phyloP scores from a whole-genome alignment of 2,113 vertebrate genomes.

The Peromyscus californicus region DNA sequence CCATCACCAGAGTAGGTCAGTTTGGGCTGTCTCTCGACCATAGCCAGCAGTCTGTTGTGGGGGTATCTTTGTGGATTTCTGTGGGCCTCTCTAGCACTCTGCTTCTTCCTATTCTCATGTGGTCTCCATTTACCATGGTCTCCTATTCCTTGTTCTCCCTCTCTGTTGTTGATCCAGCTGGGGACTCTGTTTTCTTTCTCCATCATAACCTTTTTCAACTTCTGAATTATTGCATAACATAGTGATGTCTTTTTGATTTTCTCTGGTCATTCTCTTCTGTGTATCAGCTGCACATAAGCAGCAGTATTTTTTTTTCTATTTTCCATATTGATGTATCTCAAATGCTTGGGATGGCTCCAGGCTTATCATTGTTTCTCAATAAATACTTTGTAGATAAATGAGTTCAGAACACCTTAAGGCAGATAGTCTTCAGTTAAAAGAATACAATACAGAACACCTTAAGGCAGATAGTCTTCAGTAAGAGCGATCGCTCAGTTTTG shows the following conservation, averaged over 20 bases:
- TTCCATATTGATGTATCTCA: background rate
- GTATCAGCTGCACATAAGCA: background rate
- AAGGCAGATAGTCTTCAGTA: background rate
- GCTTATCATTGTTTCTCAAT: background rate
- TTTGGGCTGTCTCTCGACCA: no score
- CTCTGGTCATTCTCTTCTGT: background rate
- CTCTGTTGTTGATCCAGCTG: no score
- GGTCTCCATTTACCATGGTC: no score
- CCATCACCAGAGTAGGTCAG: no score
- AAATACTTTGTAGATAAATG: slow-evolving; percentile 1
- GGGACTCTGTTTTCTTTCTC: background rate
- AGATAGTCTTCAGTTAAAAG: background rate
- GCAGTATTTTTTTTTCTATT: background rate
- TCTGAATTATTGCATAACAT: background rate
- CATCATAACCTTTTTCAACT: background rate
- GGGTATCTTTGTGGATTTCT: no score
- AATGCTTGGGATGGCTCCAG: background rate
- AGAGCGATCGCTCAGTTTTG: background rate
- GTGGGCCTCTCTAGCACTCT: no score
- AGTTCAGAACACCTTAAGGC: background rate
- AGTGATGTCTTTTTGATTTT: background rate
- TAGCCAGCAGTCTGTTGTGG: no score
- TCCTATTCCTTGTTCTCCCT: no score
- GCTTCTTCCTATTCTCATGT: no score
- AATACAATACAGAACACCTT: background rate